Evolutionary conservation across 2,888 invertebrate genomes (phyloP).

Genomic region (Argyra leucocephala): DNA sequence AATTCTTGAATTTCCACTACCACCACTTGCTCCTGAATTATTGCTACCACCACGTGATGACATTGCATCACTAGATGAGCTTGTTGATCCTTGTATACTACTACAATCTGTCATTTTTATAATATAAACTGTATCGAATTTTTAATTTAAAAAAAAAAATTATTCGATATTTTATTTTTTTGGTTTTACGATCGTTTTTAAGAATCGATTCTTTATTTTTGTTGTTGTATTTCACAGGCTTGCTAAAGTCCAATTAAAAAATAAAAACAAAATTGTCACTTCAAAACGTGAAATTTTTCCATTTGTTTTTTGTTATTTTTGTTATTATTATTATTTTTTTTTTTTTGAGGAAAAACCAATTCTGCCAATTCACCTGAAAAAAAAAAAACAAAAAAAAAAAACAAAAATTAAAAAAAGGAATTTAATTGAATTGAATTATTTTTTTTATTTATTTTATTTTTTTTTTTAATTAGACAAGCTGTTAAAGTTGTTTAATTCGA

Average conservation of each 20-base stretch:
- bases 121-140: no score
- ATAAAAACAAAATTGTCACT: no score
- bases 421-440: background rate
- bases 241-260: no score
- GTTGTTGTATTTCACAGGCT: no score
- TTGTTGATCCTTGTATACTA: slow-evolving; percentile 41
- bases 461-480: background rate
- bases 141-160: no score
- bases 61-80: slow-evolving; percentile 40
- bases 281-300: background rate
- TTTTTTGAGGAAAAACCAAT: no score
- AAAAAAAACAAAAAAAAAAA: no score
- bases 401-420: background rate
- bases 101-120: slow-evolving; percentile 37
- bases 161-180: no score
- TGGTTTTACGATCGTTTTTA: no score
- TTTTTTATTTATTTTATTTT: background rate
- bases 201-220: no score
- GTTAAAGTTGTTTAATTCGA: background rate
- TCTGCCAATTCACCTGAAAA: background rate
- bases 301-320: background rate
- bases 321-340: no score
- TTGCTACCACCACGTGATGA: slow-evolving; percentile 36
- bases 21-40: slow-evolving; percentile 20
- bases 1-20: slow-evolving; percentile 39